Base-by-base conservation (phyloP, 2,797 vertebrate species). In the Pelochelys cantorii region DNA sequence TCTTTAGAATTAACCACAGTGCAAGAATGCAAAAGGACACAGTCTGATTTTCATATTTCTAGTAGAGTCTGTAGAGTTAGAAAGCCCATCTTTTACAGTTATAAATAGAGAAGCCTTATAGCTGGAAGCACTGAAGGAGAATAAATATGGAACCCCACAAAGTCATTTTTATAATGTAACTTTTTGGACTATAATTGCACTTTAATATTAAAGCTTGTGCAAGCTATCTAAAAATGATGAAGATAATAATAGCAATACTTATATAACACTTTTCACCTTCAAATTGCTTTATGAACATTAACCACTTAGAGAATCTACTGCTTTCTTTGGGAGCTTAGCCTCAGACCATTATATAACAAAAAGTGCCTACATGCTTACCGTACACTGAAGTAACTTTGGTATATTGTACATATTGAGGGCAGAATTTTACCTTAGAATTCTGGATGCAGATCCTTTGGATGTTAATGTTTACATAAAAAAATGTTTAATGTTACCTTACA, bases 301-400 rank as follows among this genome's bases (percentile, higher is more conserved):
- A 52, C 42, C 74, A 92, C 15, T 27, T 75, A 94, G 68, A 31
- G 31, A 81, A 92, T 95, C 57, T 25, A 88, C 48, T 77, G 52
- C 87, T 96, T 81, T 85, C 83, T 23, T 59, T 93, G n/a, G 81
- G 94, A 88, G 87, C 54, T 94, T 94, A 95, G 34, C 48, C 84
- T 95, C 82, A 55, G 18, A 91, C 84, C 93, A 87, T 89, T 95
- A 90, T 85, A 89, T 55, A 87, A 75, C 91, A 79, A 93, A 84
- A 95, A 97, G 94, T 93, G 96, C 96, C 94, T 95, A 92, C 92
- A 87, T 94, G 88, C 87, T 89, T 87, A 84, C 85, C 60, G 42
- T 97, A 93, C 88, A 94, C 96, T 94, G 89, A 89, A 94, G 92
- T 95, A 94, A 92, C 20, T 87, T 96, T 96, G 93, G 94, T 95